Conservation (phyloP, 2,797 vertebrate species). For the Anguilla marmorata region DNA sequence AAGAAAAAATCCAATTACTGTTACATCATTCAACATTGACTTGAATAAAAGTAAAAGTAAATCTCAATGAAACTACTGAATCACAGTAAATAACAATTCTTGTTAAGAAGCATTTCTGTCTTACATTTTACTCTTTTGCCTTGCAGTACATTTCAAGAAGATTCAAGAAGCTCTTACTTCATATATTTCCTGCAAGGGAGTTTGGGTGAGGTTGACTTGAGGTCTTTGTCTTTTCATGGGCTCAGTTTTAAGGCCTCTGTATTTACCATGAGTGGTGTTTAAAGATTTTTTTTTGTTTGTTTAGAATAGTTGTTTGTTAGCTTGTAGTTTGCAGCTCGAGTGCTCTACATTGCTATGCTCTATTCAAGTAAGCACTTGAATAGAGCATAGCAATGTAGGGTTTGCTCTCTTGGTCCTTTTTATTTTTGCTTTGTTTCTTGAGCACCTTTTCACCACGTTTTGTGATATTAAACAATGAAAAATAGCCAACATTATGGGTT, state of each 20-base stretch:
- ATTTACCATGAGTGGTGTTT: not conserved
- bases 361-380: not conserved
- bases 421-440: not conserved
- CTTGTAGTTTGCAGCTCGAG: not conserved
- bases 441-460: not conserved
- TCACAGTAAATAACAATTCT: not conserved
- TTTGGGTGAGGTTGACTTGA: not conserved
- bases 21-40: not conserved
- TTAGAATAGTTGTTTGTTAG: not conserved
- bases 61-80: not conserved
- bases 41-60: not conserved
- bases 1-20: not conserved
- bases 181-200: not conserved
- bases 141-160: not conserved
- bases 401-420: not conserved
- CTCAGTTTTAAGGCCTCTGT: not conserved
- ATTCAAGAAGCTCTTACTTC: not conserved
- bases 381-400: not conserved
- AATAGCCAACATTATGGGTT: not conserved
- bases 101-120: not conserved
- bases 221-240: not conserved
- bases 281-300: not conserved
- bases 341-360: not conserved
- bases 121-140: not conserved
- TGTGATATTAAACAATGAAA: not conserved